Base-by-base conservation (phyloP, 2,888 invertebrate genomes). In the Tribolium freemani region DNA sequence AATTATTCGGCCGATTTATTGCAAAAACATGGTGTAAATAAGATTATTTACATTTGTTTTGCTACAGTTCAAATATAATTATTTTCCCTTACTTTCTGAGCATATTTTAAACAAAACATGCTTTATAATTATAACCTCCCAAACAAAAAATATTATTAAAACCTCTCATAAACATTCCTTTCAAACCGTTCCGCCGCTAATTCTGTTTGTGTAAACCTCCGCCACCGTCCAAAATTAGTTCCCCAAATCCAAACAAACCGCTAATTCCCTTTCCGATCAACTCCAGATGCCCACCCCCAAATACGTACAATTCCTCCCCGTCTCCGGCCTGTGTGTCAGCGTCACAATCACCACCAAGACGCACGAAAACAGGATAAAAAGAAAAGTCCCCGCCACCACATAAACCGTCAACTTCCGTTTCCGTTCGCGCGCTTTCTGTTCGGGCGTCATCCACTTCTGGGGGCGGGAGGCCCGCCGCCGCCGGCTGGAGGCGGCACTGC, bases 321-420 rank as follows among this genome's bases (percentile, higher is more conserved):
- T 75, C 44, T 83, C 80, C 16, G 83, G 82, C 51, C 76, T 77
- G 75, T 85, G 84, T 2, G 90, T 94, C 84, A 94, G 89, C 68
- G 94, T 94, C 81, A 94, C 90, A 83, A 94, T 90, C 83, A 94
- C 93, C 81, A 92, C 93, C 82, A 93, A 90, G 76, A 94, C 90
- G 81, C 93, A 92, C 72, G 93, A 91, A 81, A 91, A 88, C 78
- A 92, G 90, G 81, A 94, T 88, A 84, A 93, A 92, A 86, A 93
- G 87, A 87, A 93, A 93, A 38, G 92, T 92, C 38, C 90, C 92
- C 77, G 93, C 89, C 72, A 94, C 91, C 80, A 92, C 90, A 81
- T 91, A 91, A 60, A 93, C 92, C 78, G 93, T 91, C 78, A 91
- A 90, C 71, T 91, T 91, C 75, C 93, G 89, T 74, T 92, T 89